Evolutionary conservation across 2,113 vertebrate species (phyloP).

Genomic region (Hymenochirus boettgeri): DNA sequence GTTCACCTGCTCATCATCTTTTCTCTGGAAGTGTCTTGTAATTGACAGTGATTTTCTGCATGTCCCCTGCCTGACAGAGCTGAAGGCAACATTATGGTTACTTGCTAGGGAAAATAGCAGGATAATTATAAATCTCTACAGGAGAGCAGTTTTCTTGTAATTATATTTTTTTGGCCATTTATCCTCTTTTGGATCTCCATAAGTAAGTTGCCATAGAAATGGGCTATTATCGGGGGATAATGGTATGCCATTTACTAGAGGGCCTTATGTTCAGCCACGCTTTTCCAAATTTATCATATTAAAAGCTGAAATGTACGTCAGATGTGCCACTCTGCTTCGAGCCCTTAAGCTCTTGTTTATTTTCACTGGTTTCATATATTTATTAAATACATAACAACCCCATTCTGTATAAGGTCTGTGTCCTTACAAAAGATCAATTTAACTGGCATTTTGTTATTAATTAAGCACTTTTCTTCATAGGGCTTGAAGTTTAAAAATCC

Average conservation of each 20-base stretch:
- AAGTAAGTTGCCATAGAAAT: constrained; percentile 37
- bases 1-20: too few relatives aligned
- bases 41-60: too few relatives aligned
- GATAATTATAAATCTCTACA: constrained; percentile 33
- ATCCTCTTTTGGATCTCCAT: constrained; percentile 29
- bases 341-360: too few relatives aligned
- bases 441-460: too few relatives aligned
- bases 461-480: too few relatives aligned
- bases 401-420: too few relatives aligned
- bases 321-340: background rate
- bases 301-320: background rate
- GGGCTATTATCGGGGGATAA: constrained; percentile 30
- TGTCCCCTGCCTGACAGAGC: background rate
- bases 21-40: too few relatives aligned
- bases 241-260: constrained; percentile 25
- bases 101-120: constrained; percentile 2
- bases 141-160: constrained; percentile 23
- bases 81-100: background rate
- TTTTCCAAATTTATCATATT: constrained; percentile 1
- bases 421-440: too few relatives aligned
- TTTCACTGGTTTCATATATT: too few relatives aligned
- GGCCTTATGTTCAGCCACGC: background rate
- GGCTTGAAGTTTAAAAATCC: too few relatives aligned
- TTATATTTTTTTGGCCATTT: constrained; percentile 32
- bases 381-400: too few relatives aligned